These are phyloP conservation scores for Catagonus wagneri DNA, from an alignment of 2,113 vertebrate genomes.

Conservation along the genomic window DNA sequence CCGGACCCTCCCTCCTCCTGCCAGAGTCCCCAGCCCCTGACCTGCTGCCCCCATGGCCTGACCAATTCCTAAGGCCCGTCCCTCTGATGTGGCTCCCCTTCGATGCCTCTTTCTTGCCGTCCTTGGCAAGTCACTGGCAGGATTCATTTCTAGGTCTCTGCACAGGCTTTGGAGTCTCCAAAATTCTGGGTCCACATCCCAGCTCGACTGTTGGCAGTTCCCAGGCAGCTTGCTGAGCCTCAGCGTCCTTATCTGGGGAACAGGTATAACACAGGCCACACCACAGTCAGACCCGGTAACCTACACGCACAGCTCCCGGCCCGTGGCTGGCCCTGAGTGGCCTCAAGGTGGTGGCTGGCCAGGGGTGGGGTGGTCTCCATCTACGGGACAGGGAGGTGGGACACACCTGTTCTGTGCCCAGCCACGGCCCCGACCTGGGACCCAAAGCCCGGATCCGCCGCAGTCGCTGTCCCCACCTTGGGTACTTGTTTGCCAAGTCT, in stretches of 20 bases:
- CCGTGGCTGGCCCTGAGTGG: background rate
- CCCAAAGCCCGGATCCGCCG: background rate
- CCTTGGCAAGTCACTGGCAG: background rate
- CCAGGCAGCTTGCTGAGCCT: background rate
- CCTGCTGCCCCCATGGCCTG: background rate
- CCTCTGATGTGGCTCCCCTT: background rate
- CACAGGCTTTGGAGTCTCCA: background rate
- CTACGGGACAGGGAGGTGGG: background rate
- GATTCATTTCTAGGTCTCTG: background rate
- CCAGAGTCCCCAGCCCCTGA: background rate
- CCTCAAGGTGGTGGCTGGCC: background rate
- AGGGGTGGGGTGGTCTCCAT: background rate
- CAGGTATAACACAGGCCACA: background rate
- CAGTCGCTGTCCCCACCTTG: background rate
- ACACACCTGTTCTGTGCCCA: background rate
- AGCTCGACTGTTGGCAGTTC: background rate
- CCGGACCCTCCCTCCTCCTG: background rate
- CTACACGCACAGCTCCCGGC: fast-evolving
- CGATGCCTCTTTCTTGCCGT: background rate
- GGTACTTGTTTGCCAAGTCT: background rate
- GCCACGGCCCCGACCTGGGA: background rate
- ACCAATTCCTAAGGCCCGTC: background rate
- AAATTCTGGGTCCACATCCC: background rate
- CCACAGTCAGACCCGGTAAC: background rate
- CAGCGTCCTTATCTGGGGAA: background rate